Base-by-base conservation (phyloP, 2,797 vertebrate genomes). In the Anolis apletophallus region DNA sequence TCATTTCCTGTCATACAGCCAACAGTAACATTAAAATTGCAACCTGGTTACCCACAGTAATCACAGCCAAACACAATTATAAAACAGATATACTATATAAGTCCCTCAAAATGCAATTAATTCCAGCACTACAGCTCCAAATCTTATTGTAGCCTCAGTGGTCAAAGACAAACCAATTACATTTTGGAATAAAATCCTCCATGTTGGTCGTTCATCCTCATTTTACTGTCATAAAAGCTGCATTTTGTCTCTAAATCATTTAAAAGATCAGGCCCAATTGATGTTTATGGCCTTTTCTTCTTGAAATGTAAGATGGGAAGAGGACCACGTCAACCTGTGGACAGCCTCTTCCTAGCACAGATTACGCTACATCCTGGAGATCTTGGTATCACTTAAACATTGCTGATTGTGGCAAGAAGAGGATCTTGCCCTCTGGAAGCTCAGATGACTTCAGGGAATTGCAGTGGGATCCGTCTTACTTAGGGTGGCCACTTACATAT, bases 31-130 rank as follows among this genome's bases (percentile, higher is more conserved):
- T 61, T 21, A 36, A 59, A 57, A 17, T 26, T 36, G 17, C 68
- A 77, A 52, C 50, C 61, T 74, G 77, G 81, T 78, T 80, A 79
- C 16, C 71, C 9, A 6, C 0, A 55, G 64, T 17, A 81, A 83
- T 68, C 68, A 86, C 29, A 36, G 21, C 14, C 72, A 88, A 81
- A 86, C 40, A 46, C 54, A 85, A 86, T 59, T 36, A 84, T 61
- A 40, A 55, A 77, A n/a, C 54, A 81, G 74, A 90, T 77, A 52
- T 23, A 69, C 7, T 72, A 36, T 21, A 13, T 34, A 85, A 59
- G 69, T 55, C 8, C 1, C 72, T n/a, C 52, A 52, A 57, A 72
- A 36, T 50, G n/a, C 52, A 55, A 83, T 46, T 64, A 67, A 85
- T 80, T 50, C 83, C 32, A 34, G 50, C 3, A 40, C 34, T 54